A percentile compares a stretch with the other conserved stretches of the same genome.
Evolutionary conservation across 2,113 vertebrate species (phyloP).

Genomic region (Carassius auratus): DNA sequence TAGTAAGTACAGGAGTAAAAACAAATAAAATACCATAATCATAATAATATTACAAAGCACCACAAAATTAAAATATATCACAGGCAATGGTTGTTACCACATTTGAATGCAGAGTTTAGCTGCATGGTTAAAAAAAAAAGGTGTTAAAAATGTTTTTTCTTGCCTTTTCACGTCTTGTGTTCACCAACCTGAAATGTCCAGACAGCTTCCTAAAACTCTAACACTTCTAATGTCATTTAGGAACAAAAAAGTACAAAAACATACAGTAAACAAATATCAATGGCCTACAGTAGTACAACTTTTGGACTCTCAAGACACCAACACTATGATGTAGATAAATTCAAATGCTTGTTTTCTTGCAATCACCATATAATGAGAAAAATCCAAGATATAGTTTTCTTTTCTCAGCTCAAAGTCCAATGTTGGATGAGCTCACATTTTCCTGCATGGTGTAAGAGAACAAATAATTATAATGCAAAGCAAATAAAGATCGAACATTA

Average conservation of each 20-base stretch:
- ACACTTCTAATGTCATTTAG: slow-evolving; percentile 32
- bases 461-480: slow-evolving; percentile 33
- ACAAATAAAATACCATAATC: slow-evolving; percentile 76
- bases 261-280: slow-evolving; percentile 8
- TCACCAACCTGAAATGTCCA: slow-evolving; percentile 38
- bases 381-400: slow-evolving; percentile 12
- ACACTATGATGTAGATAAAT: neutral
- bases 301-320: neutral
- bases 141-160: neutral
- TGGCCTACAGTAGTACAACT: neutral
- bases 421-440: neutral
- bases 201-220: slow-evolving; percentile 24
- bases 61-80: slow-evolving; percentile 91
- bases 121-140: slow-evolving; percentile 78
- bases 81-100: slow-evolving; percentile 81
- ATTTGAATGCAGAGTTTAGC: slow-evolving; percentile 87
- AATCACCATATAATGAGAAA: neutral
- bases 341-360: neutral
- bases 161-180: neutral
- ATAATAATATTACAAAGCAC: slow-evolving; percentile 90
- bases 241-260: slow-evolving; percentile 10
- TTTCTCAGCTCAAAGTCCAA: neutral
- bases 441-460: neutral
- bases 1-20: slow-evolving; percentile 78
- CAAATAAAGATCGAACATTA: slow-evolving; percentile 24